Evolutionary conservation across 2,797 vertebrate genomes (phyloP).

Genomic region (Eremophila alpestris): DNA sequence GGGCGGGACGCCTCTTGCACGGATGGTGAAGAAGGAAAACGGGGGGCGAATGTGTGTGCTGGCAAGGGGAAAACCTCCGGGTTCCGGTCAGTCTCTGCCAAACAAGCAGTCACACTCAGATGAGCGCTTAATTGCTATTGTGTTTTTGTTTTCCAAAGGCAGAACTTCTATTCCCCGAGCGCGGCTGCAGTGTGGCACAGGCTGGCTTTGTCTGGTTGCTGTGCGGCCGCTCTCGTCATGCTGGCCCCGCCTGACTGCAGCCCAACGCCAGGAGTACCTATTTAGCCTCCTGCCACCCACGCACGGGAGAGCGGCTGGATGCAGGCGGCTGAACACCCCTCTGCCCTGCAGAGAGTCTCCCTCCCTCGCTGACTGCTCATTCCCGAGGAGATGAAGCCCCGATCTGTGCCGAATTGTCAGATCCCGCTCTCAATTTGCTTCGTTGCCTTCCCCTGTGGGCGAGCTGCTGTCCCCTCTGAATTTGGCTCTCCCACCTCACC

Average conservation of each 20-base stretch:
- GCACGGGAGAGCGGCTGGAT: neutral
- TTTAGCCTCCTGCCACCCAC: neutral
- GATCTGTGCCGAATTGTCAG: neutral
- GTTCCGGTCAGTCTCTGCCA: constrained; percentile 8
- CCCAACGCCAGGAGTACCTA: neutral
- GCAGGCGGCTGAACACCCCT: neutral
- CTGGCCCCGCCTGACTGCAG: neutral
- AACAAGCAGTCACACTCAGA: neutral
- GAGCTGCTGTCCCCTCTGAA: neutral
- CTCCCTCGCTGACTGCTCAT: neutral
- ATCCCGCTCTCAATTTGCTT: neutral
- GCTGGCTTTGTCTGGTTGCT: constrained; percentile 54
- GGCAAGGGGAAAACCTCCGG: neutral
- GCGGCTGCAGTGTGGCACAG: constrained; percentile 30
- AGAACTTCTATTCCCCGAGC: neutral
- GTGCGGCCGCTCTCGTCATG: neutral
- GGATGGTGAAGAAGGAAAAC: neutral
- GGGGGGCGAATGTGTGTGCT: neutral
- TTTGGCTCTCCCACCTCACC: neutral
- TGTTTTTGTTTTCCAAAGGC: constrained; percentile 31
- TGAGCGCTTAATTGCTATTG: constrained; percentile 38
- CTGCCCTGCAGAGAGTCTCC: neutral
- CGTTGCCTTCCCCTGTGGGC: neutral
- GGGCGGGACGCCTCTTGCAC: neutral
- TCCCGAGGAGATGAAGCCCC: neutral